phyloP scores from a whole-genome alignment of 2,113 vertebrate genomes.

The Hemicordylus capensis region DNA sequence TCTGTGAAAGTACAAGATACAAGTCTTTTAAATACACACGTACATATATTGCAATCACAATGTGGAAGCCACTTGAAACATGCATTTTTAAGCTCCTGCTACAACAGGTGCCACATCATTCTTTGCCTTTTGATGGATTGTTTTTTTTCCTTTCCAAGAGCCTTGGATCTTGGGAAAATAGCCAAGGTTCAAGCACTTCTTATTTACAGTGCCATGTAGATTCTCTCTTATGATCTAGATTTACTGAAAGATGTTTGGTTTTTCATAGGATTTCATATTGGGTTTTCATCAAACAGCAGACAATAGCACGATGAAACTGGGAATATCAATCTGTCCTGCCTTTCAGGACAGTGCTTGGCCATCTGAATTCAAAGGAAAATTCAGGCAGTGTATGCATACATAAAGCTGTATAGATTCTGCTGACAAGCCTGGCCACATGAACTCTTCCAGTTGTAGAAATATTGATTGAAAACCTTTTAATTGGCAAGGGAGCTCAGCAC shows the following conservation, averaged over 20 bases:
- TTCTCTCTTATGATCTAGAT: not conserved
- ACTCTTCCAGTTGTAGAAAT: not conserved
- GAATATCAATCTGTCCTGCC: not conserved
- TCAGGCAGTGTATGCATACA: not conserved
- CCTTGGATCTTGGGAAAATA: not conserved
- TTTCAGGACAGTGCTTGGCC: not conserved
- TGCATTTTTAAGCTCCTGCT: not conserved
- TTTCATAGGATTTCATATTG: not conserved
- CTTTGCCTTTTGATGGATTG: not conserved
- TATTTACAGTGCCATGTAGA: not conserved
- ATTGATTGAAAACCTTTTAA: slow-evolving; percentile 19
- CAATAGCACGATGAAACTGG: not conserved
- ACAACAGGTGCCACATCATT: not conserved
- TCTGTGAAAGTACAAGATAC: too few relatives aligned
- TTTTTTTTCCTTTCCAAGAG: not conserved
- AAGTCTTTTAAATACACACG: too few relatives aligned
- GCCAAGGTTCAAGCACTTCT: not conserved
- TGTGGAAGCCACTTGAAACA: not conserved
- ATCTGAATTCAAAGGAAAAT: not conserved
- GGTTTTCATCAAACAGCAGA: not conserved
- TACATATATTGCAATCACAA: not conserved
- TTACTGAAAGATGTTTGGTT: not conserved
- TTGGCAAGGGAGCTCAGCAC: not conserved
- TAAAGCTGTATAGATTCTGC: not conserved
- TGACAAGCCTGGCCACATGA: not conserved